Conservation (phyloP, 2,797 vertebrate genomes). For the Malurus leucopterus region DNA sequence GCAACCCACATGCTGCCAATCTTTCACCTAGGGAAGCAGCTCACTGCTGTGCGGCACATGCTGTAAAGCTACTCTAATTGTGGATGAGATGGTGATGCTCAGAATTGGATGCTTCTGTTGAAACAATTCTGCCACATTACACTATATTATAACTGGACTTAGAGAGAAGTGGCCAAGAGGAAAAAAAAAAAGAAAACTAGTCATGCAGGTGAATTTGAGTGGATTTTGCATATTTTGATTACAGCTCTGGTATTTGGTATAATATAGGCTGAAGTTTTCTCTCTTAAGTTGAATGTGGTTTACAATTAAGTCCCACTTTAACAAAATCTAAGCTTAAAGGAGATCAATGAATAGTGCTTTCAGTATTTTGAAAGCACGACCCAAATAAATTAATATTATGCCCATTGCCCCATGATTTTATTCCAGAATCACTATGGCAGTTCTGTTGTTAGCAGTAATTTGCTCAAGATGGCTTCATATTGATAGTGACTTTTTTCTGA, state of each 20-base stretch:
- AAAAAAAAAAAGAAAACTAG: fast-evolving
- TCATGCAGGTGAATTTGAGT: not conserved
- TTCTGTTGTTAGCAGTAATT: not conserved
- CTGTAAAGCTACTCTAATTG: not conserved
- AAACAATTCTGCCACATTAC: not conserved
- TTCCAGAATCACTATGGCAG: not conserved
- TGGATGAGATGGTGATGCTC: not conserved
- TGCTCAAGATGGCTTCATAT: not conserved
- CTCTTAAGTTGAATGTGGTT: not conserved
- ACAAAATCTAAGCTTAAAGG: not conserved
- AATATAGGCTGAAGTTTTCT: not conserved
- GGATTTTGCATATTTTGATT: not conserved
- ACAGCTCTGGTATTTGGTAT: not conserved
- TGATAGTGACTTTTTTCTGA: not conserved
- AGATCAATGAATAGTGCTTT: not conserved
- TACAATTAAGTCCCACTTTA: not conserved
- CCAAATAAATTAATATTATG: not conserved
- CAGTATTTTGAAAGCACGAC: not conserved
- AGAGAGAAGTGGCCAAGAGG: not conserved
- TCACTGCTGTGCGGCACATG: fast-evolving
- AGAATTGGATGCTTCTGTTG: not conserved
- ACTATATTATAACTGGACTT: not conserved
- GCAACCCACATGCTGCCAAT: not conserved
- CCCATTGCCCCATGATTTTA: not conserved
- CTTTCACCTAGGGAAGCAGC: not conserved